A percentile compares a stretch with the other conserved stretches of the same genome.
Evolutionary conservation across 2,797 vertebrate species (phyloP).

Genomic region (Pseudochirops cupreus): DNA sequence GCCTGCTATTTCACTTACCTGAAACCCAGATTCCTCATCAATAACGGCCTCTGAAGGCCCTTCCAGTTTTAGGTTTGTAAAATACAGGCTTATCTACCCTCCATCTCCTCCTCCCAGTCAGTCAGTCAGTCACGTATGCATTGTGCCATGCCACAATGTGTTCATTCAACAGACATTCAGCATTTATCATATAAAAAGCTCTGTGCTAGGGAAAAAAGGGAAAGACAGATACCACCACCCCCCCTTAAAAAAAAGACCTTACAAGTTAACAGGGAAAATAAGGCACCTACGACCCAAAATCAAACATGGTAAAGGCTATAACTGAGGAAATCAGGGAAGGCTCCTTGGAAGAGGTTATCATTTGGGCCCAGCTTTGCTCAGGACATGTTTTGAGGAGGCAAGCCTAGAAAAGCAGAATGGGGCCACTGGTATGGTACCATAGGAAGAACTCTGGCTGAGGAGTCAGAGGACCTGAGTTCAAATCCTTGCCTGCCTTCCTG

Average conservation of each 20-base stretch:
- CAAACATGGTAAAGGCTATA: background rate
- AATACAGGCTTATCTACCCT: background rate
- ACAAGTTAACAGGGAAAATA: background rate
- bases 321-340: background rate
- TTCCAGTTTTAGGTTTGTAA: background rate
- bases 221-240: background rate
- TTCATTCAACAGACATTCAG: background rate
- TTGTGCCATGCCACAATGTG: too few relatives aligned
- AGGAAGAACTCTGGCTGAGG: background rate
- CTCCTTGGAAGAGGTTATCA: background rate
- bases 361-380: background rate
- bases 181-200: background rate
- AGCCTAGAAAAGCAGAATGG: background rate
- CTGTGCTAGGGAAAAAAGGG: background rate
- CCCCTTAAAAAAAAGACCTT: background rate
- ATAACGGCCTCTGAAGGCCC: background rate
- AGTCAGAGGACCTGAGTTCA: background rate
- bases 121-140: background rate
- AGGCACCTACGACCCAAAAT: background rate
- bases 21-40: background rate
- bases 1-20: background rate
- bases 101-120: too few relatives aligned
- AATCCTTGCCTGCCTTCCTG: background rate
- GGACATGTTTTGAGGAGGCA: background rate
- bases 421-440: background rate